Base-by-base conservation (phyloP, 2,888 invertebrate species). In the Molorchus minor region DNA sequence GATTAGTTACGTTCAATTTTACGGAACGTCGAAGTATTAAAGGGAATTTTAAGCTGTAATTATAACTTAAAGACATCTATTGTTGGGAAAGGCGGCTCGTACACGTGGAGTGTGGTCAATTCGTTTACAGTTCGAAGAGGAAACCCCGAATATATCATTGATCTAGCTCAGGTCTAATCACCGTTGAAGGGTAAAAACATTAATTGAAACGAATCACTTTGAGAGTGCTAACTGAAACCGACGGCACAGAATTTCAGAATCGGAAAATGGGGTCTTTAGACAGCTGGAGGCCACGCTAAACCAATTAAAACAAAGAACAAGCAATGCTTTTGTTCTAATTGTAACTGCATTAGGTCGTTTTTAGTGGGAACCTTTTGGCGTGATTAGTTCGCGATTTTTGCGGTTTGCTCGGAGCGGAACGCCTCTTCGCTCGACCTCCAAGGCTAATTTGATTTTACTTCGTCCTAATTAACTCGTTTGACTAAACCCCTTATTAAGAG, bases 241-340 rank as follows among this genome's bases (percentile, higher is more conserved):
- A 63, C 46, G 45, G 61, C 62, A 61, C 58, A 58, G 62, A 65
- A 64, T 62, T 65, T 59, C 67, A 63, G 64, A 64, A 68, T 71
- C 68, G 71, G 70, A 71, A 72, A 73, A 70, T 65, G 65, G 69
- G 56, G 66, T 59, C 68, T 68, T 70, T 64, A 61, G 68, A 67
- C 73, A 69, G 71, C 71, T 67, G 67, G 60, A 67, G 69, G 61
- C 66, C 70, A 64, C 68, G 67, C 66, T 73, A 72, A 74, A 74
- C 72, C 73, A 75, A 74, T 74, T 75, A 75, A 72, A 73, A 68
- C 70, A 71, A 73, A 73, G 72, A 73, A 72, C 70, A 62, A 62
- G 33, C 58, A 62, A 65, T 63, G 68, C 72, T 74, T 73, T 74
- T 69, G 71, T 71, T 71, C 69, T 72, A 75, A 75, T 74, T 74